Base-by-base conservation (phyloP, 2,113 vertebrate genomes). In the Xenopus laevis region DNA sequence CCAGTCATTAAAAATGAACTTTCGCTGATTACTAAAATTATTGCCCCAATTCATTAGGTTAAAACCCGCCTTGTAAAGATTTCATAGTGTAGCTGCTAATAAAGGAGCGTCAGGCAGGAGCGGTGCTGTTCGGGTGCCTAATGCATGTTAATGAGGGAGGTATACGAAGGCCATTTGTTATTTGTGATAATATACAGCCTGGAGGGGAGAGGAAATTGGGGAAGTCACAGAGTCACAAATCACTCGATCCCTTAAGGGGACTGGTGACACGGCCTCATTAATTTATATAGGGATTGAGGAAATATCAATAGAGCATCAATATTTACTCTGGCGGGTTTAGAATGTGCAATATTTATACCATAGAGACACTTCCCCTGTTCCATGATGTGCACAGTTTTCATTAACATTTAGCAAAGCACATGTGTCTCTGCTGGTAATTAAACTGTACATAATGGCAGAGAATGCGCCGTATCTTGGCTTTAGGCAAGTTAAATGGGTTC, bases 261-360 rank as follows among this genome's bases (percentile, higher is more conserved):
- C 81, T 82, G 79, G 61, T 57, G 81, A 44, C 72, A 67, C 18
- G 23, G 79, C 68, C 81, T 82, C 80, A 80, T 82, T 79, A 80
- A 79, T 84, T 85, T 83, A 72, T 80, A 78, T 13, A 78, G 62
- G 53, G 82, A 85, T 82, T 64, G 71, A 21, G 70, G 63, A 84
- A 85, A 83, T 87, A 85, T 77, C 82, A 79, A 82, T 85, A 80
- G 21, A 80, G 82, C 71, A 81, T 81, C 78, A 81, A 79, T 84
- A 85, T 81, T 80, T 79, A 84, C 81, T 78, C 15, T 65, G 78
- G n/a, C 76, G 78, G n/a, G 15, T 40, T 60, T 12, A 17, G 20
- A 2, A 4, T 68, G 59, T 79, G 52, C 82, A 83, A 82, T 79
- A 82, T 81, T 84, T 82, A 79, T 79, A 50, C 55, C 66, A 0